A percentile compares a stretch with the other conserved stretches of the same genome.
phyloP scores from a whole-genome alignment of 2,797 vertebrate species.

The Pseudotriccus pelzelni region DNA sequence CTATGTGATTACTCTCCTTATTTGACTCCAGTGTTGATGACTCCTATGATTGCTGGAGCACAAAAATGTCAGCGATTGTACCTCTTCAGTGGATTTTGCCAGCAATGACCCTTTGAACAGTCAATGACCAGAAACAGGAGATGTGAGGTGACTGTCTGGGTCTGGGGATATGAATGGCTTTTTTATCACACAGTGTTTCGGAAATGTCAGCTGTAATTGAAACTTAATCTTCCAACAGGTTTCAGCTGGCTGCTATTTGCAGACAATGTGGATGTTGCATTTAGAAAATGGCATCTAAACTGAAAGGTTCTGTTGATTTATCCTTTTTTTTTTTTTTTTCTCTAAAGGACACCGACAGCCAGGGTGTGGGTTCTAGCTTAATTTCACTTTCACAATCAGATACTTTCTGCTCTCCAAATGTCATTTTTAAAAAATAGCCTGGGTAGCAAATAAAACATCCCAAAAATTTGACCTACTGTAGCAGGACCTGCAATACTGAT shows the following conservation, averaged over 20 bases:
- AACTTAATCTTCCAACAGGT: constrained; percentile 57
- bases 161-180: constrained; percentile 9
- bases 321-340: background rate
- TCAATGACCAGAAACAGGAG: background rate
- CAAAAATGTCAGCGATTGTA: background rate
- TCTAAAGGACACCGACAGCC: background rate
- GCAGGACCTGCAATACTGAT: background rate
- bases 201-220: constrained; percentile 70
- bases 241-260: constrained; percentile 48
- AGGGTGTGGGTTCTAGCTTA: background rate
- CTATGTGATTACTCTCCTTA: background rate
- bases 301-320: constrained; percentile 3
- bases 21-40: background rate
- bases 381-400: background rate
- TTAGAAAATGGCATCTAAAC: constrained; percentile 61
- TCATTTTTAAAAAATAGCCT: background rate
- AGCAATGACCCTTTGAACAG: background rate
- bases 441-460: background rate
- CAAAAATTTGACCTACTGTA: background rate
- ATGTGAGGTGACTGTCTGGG: background rate
- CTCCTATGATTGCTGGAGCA: background rate
- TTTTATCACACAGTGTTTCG: background rate
- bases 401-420: background rate
- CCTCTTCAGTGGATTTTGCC: background rate
- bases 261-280: constrained; percentile 30